Percentiles rank a stretch among this genome's conserved stretches.
phyloP scores from a whole-genome alignment of 2,888 invertebrate species.

The Drosophila kambysellisi region DNA sequence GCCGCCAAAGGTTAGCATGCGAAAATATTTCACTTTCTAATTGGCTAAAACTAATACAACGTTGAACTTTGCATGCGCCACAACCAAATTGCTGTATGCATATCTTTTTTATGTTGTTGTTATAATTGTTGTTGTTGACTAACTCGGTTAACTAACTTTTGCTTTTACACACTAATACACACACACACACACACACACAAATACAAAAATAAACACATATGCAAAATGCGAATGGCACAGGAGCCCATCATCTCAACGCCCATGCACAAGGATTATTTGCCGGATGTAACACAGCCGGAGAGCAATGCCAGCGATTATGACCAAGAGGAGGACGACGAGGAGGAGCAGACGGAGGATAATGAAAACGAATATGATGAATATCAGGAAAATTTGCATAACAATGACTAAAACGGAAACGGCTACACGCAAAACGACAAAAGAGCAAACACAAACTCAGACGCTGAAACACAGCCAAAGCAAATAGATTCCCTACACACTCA shows the following conservation, averaged over 20 bases:
- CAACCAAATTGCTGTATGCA: conserved; percentile 20
- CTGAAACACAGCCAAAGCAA: conserved; percentile 62
- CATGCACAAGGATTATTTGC: conserved; percentile 87
- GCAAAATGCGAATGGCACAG: conserved; percentile 61
- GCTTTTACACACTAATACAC: conserved; percentile 69
- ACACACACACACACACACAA: conserved; percentile 27
- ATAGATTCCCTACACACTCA: conserved; percentile 33
- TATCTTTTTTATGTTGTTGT: conserved; percentile 24
- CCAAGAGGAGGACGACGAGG: conserved; percentile 86
- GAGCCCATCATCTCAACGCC: conserved; percentile 86
- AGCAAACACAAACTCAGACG: conserved; percentile 47
- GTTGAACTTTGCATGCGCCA: conserved; percentile 62
- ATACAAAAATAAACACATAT: conserved; percentile 33
- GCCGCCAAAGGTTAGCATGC: conserved; percentile 90
- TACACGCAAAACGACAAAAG: conserved; percentile 36
- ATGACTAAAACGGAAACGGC: conserved; percentile 80
- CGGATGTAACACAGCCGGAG: conserved; percentile 87
- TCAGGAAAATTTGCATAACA: conserved; percentile 85
- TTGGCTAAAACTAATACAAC: conserved; percentile 50
- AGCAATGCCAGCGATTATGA: conserved; percentile 87
- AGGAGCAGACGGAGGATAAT: conserved; percentile 87
- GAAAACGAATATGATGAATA: conserved; percentile 88
- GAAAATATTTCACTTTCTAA: conserved; percentile 47
- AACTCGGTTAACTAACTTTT: conserved; percentile 80
- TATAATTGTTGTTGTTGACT: conserved; percentile 57